Evolutionary conservation across 2,113 vertebrate species (phyloP), one percentile per base, ranked within the genome.

Genomic region (Pyxicephalus adspersus): DNA sequence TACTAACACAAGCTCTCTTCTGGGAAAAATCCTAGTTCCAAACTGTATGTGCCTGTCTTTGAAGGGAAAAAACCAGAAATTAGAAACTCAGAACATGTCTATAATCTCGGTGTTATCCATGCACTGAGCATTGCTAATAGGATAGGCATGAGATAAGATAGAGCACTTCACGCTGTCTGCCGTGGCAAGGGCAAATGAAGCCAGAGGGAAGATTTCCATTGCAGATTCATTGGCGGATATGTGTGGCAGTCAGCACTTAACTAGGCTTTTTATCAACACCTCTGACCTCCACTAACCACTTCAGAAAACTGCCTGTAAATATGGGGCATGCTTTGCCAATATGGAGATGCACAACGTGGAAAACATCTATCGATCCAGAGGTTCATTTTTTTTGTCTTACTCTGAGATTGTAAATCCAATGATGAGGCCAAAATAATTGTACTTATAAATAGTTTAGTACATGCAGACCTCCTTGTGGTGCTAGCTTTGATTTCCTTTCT

Each of bases 161-260:
- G 45, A 54, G 45, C 7, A 19, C 5, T 84, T 83, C 0, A 68
- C 74, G 45, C 64, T 9, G 61, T 71, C 76, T 65, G 78, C 67
- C 61, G 70, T 80, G 77, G 29, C 67, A 83, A 87, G 87, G 83
- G 83, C 74, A 86, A 68, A 75, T 19, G 23, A 29, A 81, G 82
- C 55, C 63, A 38, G 84, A 79, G 83, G 83, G 74, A 64, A 65
- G 83, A 61, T 83, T 80, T 84, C 78, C 61, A 57, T 58, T 52
- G 81, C 67, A 65, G 84, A 83, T 68, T 75, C 72, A 83, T 67
- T 76, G 73, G 77, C n/a, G 63, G 50, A 65, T 55, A 17, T 5
- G 20, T 19, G 22, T 11, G 71, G 80, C 66, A 68, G 73, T 38
- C 38, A 77, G 81, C 54, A 29, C 26, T 71, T 45, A 68, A 80